Conservation (phyloP, 64 coral and sea anemone genomes). For the Actinia tenebrosa region DNA sequence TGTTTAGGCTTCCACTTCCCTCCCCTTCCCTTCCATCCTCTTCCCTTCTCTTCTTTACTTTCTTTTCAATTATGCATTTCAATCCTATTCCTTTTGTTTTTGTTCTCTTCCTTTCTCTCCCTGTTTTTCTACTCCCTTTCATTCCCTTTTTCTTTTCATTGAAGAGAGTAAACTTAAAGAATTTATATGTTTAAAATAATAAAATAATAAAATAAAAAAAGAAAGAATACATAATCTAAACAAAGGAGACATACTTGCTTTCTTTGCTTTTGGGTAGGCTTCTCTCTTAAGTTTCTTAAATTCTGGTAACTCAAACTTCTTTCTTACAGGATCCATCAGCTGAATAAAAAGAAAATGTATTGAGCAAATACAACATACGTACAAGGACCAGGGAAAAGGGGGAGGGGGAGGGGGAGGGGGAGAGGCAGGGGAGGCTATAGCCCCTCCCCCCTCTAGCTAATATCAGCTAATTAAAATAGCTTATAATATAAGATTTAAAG, state of each 20-base stretch:
- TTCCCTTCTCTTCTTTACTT: neutral
- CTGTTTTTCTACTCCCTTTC: neutral
- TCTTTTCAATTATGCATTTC: neutral
- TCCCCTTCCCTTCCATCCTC: neutral
- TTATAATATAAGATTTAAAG: too few species aligned
- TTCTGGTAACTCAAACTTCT: constrained; percentile 88
- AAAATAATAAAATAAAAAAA: neutral
- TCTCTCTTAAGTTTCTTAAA: constrained; percentile 59
- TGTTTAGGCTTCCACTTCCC: neutral
- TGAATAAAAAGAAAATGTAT: constrained; percentile 14
- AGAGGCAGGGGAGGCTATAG: too few species aligned
- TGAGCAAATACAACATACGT: neutral
- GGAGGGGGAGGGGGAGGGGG: too few species aligned
- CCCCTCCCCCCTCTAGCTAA: too few species aligned
- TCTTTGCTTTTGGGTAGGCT: constrained; percentile 75
- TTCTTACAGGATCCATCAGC: constrained; percentile 79
- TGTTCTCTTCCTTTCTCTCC: constrained; percentile 53
- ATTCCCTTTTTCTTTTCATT: too few species aligned
- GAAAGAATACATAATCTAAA: neutral
- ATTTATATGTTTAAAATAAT: too few species aligned
- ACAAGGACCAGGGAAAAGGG: too few species aligned
- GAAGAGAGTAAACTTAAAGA: too few species aligned
- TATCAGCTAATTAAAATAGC: too few species aligned
- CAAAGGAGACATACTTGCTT: constrained; percentile 47
- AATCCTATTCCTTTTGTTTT: neutral